phyloP scores from a whole-genome alignment of 2,888 invertebrate species.

The Exephanes ischioxanthus region DNA sequence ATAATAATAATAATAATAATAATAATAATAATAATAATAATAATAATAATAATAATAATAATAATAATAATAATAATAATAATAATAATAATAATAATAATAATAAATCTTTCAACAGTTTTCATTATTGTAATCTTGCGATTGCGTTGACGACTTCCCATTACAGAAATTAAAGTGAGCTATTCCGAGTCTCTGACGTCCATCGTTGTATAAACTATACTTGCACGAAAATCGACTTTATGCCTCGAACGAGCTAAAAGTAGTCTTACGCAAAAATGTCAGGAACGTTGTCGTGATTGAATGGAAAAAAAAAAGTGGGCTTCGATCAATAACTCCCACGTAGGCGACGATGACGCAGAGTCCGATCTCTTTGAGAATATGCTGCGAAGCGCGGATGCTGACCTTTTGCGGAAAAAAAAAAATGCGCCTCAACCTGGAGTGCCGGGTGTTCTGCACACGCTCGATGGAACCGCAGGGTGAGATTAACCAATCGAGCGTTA shows the following conservation, averaged over 20 bases:
- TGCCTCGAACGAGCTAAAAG: neutral
- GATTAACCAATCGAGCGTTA: conserved; percentile 65
- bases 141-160: neutral
- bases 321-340: conserved; percentile 45
- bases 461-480: conserved; percentile 29
- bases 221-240: neutral
- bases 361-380: conserved; percentile 39
- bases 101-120: too few species aligned
- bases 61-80: too few species aligned
- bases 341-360: conserved; percentile 11
- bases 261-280: conserved; percentile 3
- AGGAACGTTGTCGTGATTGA: neutral
- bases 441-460: conserved; percentile 30
- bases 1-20: too few species aligned
- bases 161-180: neutral
- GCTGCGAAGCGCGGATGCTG: conserved; percentile 34
- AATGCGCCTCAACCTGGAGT: conserved; percentile 13
- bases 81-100: too few species aligned
- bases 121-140: too few species aligned
- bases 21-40: too few species aligned
- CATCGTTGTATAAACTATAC: neutral
- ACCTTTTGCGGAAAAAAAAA: conserved; percentile 46
- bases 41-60: too few species aligned
- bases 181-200: neutral
- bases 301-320: neutral